Evolutionary conservation across 2,797 vertebrate genomes (phyloP), one percentile per base, ranked within the genome.

Genomic region (Staurois parvus): DNA sequence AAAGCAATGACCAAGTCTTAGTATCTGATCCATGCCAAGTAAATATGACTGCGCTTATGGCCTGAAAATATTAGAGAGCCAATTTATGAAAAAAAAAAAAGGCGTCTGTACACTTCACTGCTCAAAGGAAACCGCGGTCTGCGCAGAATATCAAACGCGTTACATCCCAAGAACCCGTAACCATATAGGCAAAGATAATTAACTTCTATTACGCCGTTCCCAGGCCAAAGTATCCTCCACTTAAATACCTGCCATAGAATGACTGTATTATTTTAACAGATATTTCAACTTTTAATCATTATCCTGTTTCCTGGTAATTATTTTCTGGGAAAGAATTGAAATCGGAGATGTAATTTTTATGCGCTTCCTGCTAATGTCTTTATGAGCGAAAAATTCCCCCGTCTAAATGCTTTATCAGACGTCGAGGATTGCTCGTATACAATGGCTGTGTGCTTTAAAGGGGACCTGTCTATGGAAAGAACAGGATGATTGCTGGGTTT

Each of bases 21-120:
- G 68, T 87, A 87, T 86, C 80, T 59, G 24, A 78, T 68, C 72
- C 83, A 83, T 87, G 85, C 85, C 85, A 87, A 87, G 81, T 74
- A 87, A 87, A 87, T 87, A 87, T 86, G 76, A 87, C 85, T 87
- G 80, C 73, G 85, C 85, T 87, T 87, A 87, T 87, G 85, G 85
- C 85, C 85, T 87, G 75, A 75, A 79, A 75, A 83, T 79, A 78
- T 78, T 83, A 76, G 56, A 87, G 81, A 87, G 85, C 85, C 85
- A 87, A 83, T 87, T 83, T 83, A 87, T 68, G 79, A 64, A 26
- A 64, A 64, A 64, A 64, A 64, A 64, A 64, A 87, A 83, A 87
- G 79, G 59, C 75, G 75, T 79, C 85, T 83, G 80, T 79, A 87
- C 85, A 87, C 85, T 83, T 28, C 76, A 77, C 85, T 83, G 85